A percentile compares a stretch with the other conserved stretches of the same genome.
Evolutionary conservation across 2,113 vertebrate species (phyloP).

Genomic region (Origma solitaria): DNA sequence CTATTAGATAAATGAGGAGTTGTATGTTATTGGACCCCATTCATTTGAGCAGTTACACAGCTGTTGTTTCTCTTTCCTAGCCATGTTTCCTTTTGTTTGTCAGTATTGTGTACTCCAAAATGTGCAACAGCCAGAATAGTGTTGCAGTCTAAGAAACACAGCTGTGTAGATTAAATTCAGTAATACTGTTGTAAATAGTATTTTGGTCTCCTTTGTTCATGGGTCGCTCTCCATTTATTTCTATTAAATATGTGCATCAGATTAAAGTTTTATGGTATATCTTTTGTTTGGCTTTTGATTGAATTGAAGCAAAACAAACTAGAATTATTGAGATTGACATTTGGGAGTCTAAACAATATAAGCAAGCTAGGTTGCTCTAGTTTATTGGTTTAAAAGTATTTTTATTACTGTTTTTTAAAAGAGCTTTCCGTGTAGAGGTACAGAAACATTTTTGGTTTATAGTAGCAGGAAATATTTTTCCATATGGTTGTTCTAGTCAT

Average conservation of each 20-base stretch:
- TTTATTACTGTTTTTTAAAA: neutral
- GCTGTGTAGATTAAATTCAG: neutral
- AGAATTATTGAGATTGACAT: neutral
- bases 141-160: neutral
- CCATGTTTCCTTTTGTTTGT: neutral
- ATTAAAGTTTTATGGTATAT: neutral
- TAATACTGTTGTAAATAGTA: neutral
- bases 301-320: neutral
- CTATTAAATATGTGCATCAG: neutral
- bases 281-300: neutral
- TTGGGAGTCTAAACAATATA: neutral
- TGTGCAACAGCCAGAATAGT: neutral
- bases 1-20: neutral
- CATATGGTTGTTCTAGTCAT: neutral
- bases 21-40: neutral
- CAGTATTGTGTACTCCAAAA: neutral
- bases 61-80: slow-evolving; percentile 12
- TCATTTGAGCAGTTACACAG: neutral
- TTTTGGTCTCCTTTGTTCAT: neutral
- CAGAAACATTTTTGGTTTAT: neutral
- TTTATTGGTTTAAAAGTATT: neutral
- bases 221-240: neutral
- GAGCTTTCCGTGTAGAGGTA: neutral
- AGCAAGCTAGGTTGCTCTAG: neutral
- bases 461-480: neutral